Percentiles rank a stretch among this genome's conserved stretches.
Evolutionary conservation across 1,140 invertebrate genomes (phyloP).

Genomic region (Dendrolimus kikuchii): DNA sequence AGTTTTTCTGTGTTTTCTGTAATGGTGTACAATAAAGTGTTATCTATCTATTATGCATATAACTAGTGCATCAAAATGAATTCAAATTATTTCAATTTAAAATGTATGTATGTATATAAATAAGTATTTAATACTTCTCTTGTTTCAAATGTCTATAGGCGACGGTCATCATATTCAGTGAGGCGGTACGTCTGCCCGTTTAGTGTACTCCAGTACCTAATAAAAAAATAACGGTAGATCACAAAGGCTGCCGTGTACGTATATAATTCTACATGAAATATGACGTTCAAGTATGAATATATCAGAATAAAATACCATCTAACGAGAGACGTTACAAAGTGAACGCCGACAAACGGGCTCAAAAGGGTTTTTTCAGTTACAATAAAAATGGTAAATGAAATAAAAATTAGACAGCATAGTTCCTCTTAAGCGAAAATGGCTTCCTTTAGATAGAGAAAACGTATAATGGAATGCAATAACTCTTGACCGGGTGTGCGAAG

Average conservation of each 20-base stretch:
- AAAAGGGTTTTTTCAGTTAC: constrained; percentile 3
- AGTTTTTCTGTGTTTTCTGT: no score
- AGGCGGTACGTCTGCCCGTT: no score
- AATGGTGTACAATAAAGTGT: no score
- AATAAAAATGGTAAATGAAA: constrained; percentile 61
- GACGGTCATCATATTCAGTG: no score
- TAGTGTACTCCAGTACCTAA: no score
- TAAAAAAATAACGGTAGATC: no score
- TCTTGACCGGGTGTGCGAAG: constrained; percentile 71
- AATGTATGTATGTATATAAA: no score
- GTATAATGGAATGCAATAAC: constrained; percentile 72
- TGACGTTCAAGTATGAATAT: background rate
- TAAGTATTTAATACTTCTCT: no score
- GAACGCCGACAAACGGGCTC: background rate
- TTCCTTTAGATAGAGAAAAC: constrained; percentile 71
- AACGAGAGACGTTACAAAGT: background rate
- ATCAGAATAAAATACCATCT: background rate
- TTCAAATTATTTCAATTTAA: no score
- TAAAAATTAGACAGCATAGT: constrained; percentile 68
- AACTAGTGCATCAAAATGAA: no score
- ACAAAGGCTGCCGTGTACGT: background rate
- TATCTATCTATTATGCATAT: no score
- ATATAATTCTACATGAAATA: background rate
- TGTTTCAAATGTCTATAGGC: no score
- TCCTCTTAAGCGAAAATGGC: constrained; percentile 67